Percentiles rank a stretch among this genome's conserved stretches.
These are phyloP conservation scores for Drosophila willistoni DNA, from an alignment of 1,140 invertebrate genomes.

Conservation along the genomic window DNA sequence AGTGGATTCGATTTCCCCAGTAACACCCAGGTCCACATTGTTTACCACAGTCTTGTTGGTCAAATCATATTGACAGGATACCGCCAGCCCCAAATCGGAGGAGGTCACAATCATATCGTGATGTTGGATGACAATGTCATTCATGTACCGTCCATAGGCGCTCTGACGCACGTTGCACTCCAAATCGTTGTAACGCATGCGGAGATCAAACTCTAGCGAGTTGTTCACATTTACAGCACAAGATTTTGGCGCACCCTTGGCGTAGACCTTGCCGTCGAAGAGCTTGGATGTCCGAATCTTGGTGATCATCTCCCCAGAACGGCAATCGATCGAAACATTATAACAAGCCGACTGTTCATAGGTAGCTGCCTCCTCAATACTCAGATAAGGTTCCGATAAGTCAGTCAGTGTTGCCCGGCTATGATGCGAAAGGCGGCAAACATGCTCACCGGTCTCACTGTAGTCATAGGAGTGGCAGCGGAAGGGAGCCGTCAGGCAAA, in stretches of 20 bases:
- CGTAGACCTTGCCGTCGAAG: slow-evolving; percentile 97
- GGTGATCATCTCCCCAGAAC: slow-evolving; percentile 95
- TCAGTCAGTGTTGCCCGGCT: slow-evolving; percentile 93
- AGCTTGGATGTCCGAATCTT: slow-evolving; percentile 95
- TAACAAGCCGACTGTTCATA: slow-evolving; percentile 97
- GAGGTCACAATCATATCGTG: slow-evolving; percentile 97
- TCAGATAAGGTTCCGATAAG: slow-evolving; percentile 95
- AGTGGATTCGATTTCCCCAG: slow-evolving; percentile 91
- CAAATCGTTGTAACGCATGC: slow-evolving; percentile 94
- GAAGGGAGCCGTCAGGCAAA: slow-evolving; percentile 93
- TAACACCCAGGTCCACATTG: slow-evolving; percentile 94
- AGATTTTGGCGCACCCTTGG: slow-evolving; percentile 95
- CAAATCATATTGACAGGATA: slow-evolving; percentile 96
- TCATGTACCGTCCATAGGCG: slow-evolving; percentile 92
- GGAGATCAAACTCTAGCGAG: slow-evolving; percentile 93
- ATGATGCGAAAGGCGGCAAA: slow-evolving; percentile 95
- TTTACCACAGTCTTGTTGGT: slow-evolving; percentile 96
- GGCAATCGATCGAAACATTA: slow-evolving; percentile 96
- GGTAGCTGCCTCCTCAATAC: slow-evolving; percentile 93
- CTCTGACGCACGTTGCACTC: slow-evolving; percentile 95
- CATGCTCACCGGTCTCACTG: slow-evolving; percentile 95
- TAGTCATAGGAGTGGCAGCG: slow-evolving; percentile 96
- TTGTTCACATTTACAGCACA: slow-evolving; percentile 94
- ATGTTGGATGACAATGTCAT: slow-evolving; percentile 96
- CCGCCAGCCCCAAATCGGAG: slow-evolving; percentile 95